phyloP scores from a whole-genome alignment of 2,888 invertebrate genomes.

The Maniola hyperantus region DNA sequence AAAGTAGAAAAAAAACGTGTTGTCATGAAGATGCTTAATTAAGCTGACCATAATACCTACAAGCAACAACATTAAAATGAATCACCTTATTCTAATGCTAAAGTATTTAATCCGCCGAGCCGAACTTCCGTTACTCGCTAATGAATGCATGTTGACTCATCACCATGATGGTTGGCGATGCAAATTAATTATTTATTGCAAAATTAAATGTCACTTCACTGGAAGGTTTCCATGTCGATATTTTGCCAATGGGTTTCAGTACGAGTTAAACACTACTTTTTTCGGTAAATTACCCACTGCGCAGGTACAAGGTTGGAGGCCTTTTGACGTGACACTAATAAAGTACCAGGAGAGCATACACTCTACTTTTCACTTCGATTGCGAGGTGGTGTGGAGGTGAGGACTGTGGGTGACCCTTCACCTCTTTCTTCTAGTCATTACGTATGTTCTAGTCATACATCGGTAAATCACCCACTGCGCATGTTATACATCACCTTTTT shows the following conservation, averaged over 20 bases:
- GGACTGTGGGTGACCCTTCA: too few species aligned
- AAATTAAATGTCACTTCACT: constrained; percentile 12
- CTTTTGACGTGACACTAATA: too few species aligned
- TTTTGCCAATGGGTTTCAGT: background rate
- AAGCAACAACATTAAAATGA: constrained; percentile 34
- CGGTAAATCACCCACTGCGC: too few species aligned
- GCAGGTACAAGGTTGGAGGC: too few species aligned
- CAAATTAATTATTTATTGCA: constrained; percentile 31
- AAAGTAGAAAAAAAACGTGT: background rate
- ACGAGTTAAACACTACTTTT: too few species aligned
- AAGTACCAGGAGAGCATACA: too few species aligned
- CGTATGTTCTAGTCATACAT: too few species aligned
- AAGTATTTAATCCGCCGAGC: constrained; percentile 38
- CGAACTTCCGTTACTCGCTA: constrained; percentile 46
- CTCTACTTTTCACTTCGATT: too few species aligned
- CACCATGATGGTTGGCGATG: constrained; percentile 23
- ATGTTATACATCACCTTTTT: too few species aligned
- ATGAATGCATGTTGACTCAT: constrained; percentile 44
- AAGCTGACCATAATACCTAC: constrained; percentile 16
- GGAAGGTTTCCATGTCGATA: background rate
- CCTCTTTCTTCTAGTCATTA: too few species aligned
- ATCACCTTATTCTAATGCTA: constrained; percentile 39
- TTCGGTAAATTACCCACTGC: too few species aligned
- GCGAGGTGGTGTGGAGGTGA: too few species aligned
- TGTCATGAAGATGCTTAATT: constrained; percentile 12